A percentile compares a stretch with the other conserved stretches of the same genome.
phyloP scores from a whole-genome alignment of 1,140 invertebrate species.

The Gerris buenoi region DNA sequence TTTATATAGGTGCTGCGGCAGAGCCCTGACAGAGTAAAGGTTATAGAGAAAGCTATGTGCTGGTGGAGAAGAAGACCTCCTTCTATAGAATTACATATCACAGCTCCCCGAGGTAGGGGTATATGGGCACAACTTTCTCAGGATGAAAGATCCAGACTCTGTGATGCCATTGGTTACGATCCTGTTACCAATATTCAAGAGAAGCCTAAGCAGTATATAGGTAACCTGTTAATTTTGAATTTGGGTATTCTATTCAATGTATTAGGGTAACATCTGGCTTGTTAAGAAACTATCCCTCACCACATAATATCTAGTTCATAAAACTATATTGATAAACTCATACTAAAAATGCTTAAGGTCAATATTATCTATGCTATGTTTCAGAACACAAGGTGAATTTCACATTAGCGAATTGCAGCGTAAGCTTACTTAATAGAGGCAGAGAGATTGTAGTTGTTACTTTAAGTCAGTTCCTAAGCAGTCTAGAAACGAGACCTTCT shows the following conservation, averaged over 20 bases:
- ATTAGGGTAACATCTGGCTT: too few relatives aligned
- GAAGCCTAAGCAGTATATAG: conserved; percentile 40
- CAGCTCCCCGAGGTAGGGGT: conserved; percentile 34
- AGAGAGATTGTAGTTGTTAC: conserved; percentile 58
- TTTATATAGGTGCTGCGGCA: conserved; percentile 36
- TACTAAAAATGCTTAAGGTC: too few relatives aligned
- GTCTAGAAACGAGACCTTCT: conserved; percentile 52
- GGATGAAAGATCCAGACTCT: conserved; percentile 46
- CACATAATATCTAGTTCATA: too few relatives aligned
- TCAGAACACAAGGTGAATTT: conserved; percentile 65
- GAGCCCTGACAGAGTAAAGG: conserved; percentile 38
- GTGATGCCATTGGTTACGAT: conserved; percentile 40
- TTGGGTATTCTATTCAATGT: neutral
- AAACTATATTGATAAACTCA: too few relatives aligned
- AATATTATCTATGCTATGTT: conserved; percentile 23
- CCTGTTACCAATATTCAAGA: conserved; percentile 31
- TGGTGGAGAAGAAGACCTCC: conserved; percentile 33
- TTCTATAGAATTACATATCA: conserved; percentile 20
- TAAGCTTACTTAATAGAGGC: conserved; percentile 50
- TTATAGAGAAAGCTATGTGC: conserved; percentile 34
- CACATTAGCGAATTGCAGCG: conserved; percentile 53
- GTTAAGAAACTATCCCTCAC: too few relatives aligned
- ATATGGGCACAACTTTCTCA: conserved; percentile 49
- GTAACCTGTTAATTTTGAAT: conserved; percentile 23
- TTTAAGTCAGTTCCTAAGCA: conserved; percentile 54